phyloP scores from a whole-genome alignment of 1,140 invertebrate species.

The Drosophila pseudoobscura region DNA sequence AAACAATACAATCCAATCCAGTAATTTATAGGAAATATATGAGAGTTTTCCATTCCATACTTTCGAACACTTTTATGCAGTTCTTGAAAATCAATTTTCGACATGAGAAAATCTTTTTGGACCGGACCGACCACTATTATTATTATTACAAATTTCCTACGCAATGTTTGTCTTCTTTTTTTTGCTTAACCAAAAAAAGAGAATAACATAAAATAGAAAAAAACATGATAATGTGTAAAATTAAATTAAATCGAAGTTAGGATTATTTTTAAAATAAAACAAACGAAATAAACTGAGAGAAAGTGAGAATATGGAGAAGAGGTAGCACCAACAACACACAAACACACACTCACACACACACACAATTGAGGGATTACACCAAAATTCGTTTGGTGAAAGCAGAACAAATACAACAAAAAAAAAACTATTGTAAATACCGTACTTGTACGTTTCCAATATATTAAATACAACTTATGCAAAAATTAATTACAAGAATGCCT shows the following conservation, averaged over 20 bases:
- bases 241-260: slow-evolving; percentile 19
- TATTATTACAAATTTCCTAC: too few species aligned
- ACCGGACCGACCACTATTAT: background rate
- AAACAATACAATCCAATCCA: too few species aligned
- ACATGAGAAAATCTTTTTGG: background rate
- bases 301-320: slow-evolving; percentile 2
- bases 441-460: slow-evolving; percentile 71
- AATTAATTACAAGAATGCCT: slow-evolving; percentile 31
- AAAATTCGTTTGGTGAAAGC: slow-evolving; percentile 35
- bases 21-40: background rate
- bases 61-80: too few species aligned
- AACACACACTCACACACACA: slow-evolving; percentile 3
- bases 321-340: slow-evolving; percentile 11
- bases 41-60: background rate
- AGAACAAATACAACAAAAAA: slow-evolving; percentile 10
- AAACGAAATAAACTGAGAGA: background rate
- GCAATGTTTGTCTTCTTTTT: slow-evolving; percentile 28
- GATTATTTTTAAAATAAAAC: slow-evolving; percentile 22
- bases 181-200: slow-evolving; percentile 52
- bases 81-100: too few species aligned
- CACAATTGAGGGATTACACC: slow-evolving; percentile 20
- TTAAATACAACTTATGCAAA: slow-evolving; percentile 62
- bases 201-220: slow-evolving; percentile 14
- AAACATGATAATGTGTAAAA: slow-evolving; percentile 14
- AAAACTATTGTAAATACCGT: slow-evolving; percentile 75